Evolutionary conservation across 2,888 invertebrate genomes (phyloP), one percentile per base, ranked within the genome.

Genomic region (Drosophila trichaetosa): DNA sequence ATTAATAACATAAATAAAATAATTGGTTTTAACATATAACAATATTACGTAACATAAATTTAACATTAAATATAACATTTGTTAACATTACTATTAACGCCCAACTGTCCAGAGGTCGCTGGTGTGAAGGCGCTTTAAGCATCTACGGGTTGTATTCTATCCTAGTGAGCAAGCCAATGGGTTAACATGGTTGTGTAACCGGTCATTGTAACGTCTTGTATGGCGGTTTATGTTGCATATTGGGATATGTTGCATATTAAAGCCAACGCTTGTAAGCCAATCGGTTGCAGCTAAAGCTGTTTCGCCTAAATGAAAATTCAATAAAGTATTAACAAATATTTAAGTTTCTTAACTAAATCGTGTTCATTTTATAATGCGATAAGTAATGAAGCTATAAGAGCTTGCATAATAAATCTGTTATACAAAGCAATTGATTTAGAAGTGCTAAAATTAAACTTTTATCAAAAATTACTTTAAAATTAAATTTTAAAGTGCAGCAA

Each of bases 231-330:
- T 27, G n/a, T n/a, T n/a, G n/a, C n/a, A n/a, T n/a, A n/a, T n/a
- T 36, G 31, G 58, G 33, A 36, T 42, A 61, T 36, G 52, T 33
- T 29, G 11, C 7, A 51, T 4, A 56, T 52, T 40, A 18, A 65
- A 16, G 27, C 40, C 21, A n/a, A 59, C 10, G 6, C 11, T 11
- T 5, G 11, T 11, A 56, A 36, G 49, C n/a, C 36, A 70, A 59
- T 59, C 59, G 46, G 46, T 13, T 36, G 36, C 1, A 51, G 49
- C 58, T 76, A 66, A 49, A 72, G 38, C 33, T 40, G 6, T 13
- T 24, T n/a, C n/a, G 40, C 1, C 11, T 2, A 54, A n/a, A 10
- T 27, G 8, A 29, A 16, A 16, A 62, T 3, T 11, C 10, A 51
- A 29, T 33, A 21, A 49, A 49, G 31, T 24, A 16, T 5, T 8